Conservation (phyloP, 2,113 vertebrate genomes). For the Zapus hudsonius region DNA sequence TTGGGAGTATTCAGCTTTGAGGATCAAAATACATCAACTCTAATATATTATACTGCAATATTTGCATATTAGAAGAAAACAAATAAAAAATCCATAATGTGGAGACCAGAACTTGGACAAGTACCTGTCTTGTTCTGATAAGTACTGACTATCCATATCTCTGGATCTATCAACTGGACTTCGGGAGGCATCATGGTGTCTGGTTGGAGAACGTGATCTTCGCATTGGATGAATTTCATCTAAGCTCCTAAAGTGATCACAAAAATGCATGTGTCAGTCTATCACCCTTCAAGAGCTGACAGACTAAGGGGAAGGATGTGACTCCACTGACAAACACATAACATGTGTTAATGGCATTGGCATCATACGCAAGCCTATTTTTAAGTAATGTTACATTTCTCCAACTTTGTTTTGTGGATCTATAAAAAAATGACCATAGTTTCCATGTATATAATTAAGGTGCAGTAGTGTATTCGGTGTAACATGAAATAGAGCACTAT, state of each 20-base stretch:
- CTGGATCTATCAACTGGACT: slow-evolving; percentile 91
- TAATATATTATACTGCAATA: background rate
- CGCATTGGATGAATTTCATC: slow-evolving; percentile 99
- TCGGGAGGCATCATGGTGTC: slow-evolving; percentile 93
- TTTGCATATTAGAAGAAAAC: slow-evolving; percentile 11
- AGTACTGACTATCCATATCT: slow-evolving; percentile 95
- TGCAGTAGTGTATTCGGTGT: background rate
- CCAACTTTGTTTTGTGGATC: background rate
- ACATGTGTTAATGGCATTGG: background rate
- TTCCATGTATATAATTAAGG: background rate
- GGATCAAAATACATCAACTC: background rate
- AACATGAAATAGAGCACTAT: background rate
- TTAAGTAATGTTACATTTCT: background rate
- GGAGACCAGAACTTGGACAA: slow-evolving; percentile 65
- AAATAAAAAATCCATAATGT: slow-evolving; percentile 23
- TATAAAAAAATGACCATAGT: background rate
- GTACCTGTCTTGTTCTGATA: slow-evolving; percentile 98
- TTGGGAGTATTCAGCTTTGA: slow-evolving; percentile 23
- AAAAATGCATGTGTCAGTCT: slow-evolving; percentile 40
- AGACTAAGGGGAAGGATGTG: background rate
- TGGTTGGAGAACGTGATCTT: slow-evolving; percentile 94
- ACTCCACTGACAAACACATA: background rate
- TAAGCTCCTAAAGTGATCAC: slow-evolving; percentile 91
- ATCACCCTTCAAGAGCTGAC: background rate
- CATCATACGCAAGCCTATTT: background rate